phyloP scores from a whole-genome alignment of 2,888 invertebrate species.

The Apotomis betuletana region DNA sequence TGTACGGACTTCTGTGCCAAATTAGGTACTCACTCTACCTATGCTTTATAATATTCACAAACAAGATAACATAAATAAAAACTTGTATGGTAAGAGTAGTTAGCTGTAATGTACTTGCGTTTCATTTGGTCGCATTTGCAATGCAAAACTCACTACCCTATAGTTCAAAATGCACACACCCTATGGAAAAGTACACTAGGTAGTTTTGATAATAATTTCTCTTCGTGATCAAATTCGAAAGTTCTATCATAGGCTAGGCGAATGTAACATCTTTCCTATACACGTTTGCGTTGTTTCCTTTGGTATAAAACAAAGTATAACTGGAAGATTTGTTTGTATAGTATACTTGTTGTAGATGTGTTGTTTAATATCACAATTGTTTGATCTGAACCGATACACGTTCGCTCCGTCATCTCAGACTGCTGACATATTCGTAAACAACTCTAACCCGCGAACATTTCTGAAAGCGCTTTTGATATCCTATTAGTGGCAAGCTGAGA shows the following conservation, averaged over 20 bases:
- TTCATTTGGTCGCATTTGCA: constrained; percentile 74
- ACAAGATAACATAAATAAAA: constrained; percentile 66
- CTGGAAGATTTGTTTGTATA: constrained; percentile 56
- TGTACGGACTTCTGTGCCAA: constrained; percentile 73
- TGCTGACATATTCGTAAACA: not conserved
- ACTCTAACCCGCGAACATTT: not conserved
- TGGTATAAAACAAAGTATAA: constrained; percentile 54
- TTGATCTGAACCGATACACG: constrained; percentile 43
- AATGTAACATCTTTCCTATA: constrained; percentile 74
- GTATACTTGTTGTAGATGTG: constrained; percentile 55
- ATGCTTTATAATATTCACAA: constrained; percentile 66
- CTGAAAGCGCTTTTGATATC: not conserved
- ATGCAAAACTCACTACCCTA: constrained; percentile 73
- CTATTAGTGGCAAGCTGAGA: constrained; percentile 14
- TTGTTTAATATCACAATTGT: constrained; percentile 51
- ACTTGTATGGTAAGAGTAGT: constrained; percentile 71
- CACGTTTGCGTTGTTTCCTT: constrained; percentile 63
- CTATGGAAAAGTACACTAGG: constrained; percentile 76
- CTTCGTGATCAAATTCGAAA: constrained; percentile 82
- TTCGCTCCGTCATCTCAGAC: constrained; percentile 23
- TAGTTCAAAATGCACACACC: constrained; percentile 79
- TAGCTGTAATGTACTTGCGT: constrained; percentile 77
- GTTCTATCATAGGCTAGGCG: constrained; percentile 83
- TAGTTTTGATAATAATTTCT: constrained; percentile 82
- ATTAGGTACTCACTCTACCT: constrained; percentile 67